Conservation (phyloP, 1,140 invertebrate genomes). For the Manduca sexta region DNA sequence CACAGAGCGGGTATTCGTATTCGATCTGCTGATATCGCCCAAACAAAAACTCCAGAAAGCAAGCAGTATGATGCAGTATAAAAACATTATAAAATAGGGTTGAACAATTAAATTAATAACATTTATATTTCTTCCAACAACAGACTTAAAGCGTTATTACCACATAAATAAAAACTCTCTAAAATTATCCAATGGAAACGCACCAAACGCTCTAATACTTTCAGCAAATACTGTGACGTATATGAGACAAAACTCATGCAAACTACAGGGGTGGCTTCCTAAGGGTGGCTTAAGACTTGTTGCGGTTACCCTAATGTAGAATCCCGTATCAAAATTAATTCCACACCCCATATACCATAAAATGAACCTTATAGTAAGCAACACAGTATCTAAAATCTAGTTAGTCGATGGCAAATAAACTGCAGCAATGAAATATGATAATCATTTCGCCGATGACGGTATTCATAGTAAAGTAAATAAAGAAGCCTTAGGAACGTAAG, state of each 20-base stretch:
- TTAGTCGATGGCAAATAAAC: conserved; percentile 11
- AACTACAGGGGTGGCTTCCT: conserved; percentile 41
- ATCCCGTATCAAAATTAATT: not conserved
- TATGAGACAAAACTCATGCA: conserved; percentile 54
- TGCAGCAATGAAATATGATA: conserved; percentile 63
- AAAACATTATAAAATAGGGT: no score
- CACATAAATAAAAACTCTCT: no score
- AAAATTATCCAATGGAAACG: conserved; percentile 38
- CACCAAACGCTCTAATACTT: conserved; percentile 37
- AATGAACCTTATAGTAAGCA: not conserved
- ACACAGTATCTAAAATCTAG: not conserved
- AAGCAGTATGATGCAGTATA: no score
- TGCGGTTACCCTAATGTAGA: conserved; percentile 35
- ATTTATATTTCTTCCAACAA: no score
- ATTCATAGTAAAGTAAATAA: conserved; percentile 63
- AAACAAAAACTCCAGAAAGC: no score
- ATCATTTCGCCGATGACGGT: conserved; percentile 58
- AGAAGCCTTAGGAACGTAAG: conserved; percentile 43
- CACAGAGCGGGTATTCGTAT: no score
- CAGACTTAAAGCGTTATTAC: no score
- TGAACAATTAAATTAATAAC: no score
- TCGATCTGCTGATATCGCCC: no score
- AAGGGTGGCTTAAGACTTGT: conserved; percentile 47
- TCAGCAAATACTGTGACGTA: conserved; percentile 51
- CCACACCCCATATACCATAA: not conserved